These are phyloP conservation scores for Lagorchestes hirsutus DNA, from an alignment of 2,797 vertebrate genomes.

Conservation along the genomic window DNA sequence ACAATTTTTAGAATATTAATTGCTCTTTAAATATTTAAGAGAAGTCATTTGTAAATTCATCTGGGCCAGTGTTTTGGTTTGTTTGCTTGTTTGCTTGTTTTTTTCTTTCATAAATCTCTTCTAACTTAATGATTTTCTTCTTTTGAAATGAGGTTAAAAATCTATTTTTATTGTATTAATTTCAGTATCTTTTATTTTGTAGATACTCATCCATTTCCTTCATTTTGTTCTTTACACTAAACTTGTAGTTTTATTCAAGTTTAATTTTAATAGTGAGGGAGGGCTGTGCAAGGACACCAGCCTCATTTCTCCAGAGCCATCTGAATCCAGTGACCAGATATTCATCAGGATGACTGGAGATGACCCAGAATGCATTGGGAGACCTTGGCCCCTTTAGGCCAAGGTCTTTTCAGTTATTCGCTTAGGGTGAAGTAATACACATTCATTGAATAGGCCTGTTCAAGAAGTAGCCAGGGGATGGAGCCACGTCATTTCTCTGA, in stretches of 20 bases:
- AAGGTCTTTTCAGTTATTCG: too few relatives aligned
- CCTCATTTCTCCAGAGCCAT: too few relatives aligned
- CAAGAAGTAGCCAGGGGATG: too few relatives aligned
- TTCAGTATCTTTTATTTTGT: not conserved
- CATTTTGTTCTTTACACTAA: conserved; percentile 78
- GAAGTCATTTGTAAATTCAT: not conserved
- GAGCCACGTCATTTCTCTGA: too few relatives aligned
- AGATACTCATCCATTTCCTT: not conserved
- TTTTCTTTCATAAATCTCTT: not conserved
- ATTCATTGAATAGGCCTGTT: too few relatives aligned
- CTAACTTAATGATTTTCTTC: not conserved
- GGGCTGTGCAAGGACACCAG: too few relatives aligned
- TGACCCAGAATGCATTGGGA: too few relatives aligned
- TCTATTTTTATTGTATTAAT: not conserved
- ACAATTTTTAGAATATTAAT: not conserved
- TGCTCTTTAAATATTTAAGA: not conserved
- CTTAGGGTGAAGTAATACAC: too few relatives aligned
- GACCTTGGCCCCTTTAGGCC: too few relatives aligned
- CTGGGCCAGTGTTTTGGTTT: not conserved
- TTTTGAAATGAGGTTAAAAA: not conserved
- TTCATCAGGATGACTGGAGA: too few relatives aligned
- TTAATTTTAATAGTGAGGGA: conserved; percentile 62
- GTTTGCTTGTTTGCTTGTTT: not conserved
- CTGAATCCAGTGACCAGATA: too few relatives aligned
- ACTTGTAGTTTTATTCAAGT: conserved; percentile 85